Evolutionary conservation across 2,888 invertebrate genomes (phyloP).

Genomic region (Nymphalis c-album): DNA sequence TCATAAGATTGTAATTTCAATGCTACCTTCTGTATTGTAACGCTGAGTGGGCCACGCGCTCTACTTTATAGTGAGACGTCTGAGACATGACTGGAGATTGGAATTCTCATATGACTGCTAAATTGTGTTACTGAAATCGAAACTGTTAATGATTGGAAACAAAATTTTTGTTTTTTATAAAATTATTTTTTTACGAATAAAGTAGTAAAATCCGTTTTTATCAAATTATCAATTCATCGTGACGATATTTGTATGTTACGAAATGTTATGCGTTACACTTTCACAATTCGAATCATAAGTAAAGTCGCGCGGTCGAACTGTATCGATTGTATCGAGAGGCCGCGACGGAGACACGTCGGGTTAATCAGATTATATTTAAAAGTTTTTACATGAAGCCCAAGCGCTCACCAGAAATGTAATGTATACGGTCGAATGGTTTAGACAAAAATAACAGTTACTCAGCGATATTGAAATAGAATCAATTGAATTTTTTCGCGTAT

Average conservation of each 20-base stretch:
- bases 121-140: too few species aligned
- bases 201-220: too few species aligned
- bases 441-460: conserved; percentile 15
- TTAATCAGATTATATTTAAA: not conserved
- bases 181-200: too few species aligned
- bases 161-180: too few species aligned
- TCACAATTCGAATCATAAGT: too few species aligned
- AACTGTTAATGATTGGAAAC: too few species aligned
- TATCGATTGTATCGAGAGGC: not conserved
- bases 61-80: too few species aligned
- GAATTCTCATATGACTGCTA: too few species aligned
- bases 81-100: too few species aligned
- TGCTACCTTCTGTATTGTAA: not conserved
- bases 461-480: conserved; percentile 10
- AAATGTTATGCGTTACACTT: too few species aligned
- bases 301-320: not conserved
- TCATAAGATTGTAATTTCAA: not conserved
- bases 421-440: conserved; percentile 9
- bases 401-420: conserved; percentile 1
- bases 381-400: not conserved
- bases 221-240: too few species aligned
- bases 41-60: not conserved
- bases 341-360: not conserved
- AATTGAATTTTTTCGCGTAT: conserved; percentile 8
- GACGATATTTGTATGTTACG: too few species aligned